These are phyloP conservation scores for Carassius gibelio DNA, from an alignment of 2,113 vertebrate species.

Conservation along the genomic window DNA sequence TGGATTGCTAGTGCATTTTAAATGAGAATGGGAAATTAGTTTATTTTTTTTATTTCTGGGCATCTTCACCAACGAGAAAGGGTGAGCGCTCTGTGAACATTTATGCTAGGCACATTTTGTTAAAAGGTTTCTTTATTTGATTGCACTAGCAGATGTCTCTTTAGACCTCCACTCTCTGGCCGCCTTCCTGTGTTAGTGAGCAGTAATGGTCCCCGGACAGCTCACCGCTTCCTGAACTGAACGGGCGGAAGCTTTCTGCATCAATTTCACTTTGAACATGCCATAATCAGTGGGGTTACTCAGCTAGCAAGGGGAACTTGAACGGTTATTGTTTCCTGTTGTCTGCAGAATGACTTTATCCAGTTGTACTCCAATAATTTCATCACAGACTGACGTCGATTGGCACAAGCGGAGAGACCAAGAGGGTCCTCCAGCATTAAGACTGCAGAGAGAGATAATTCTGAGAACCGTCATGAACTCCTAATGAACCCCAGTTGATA, in stretches of 20 bases:
- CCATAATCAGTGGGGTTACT: slow-evolving; percentile 71
- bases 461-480: not conserved
- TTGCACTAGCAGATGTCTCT: slow-evolving; percentile 78
- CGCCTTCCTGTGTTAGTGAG: slow-evolving; percentile 72
- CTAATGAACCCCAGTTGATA: not conserved
- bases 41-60: slow-evolving; percentile 17
- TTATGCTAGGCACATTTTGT: slow-evolving; percentile 70
- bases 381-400: slow-evolving; percentile 68
- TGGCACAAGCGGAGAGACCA: slow-evolving; percentile 51
- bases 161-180: slow-evolving; percentile 74
- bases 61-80: slow-evolving; percentile 44
- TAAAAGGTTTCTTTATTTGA: slow-evolving; percentile 71
- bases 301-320: slow-evolving; percentile 68
- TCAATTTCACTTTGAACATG: slow-evolving; percentile 78
- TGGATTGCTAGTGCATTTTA: slow-evolving; percentile 3
- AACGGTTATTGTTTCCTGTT: slow-evolving; percentile 78
- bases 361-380: slow-evolving; percentile 60
- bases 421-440: slow-evolving; percentile 52
- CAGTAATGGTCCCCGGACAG: slow-evolving; percentile 73
- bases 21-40: not conserved
- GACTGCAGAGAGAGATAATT: not conserved
- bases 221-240: slow-evolving; percentile 76
- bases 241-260: slow-evolving; percentile 75
- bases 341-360: slow-evolving; percentile 71
- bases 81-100: slow-evolving; percentile 41